Evolutionary conservation across 1,140 invertebrate genomes (phyloP), one percentile per base, ranked within the genome.

Genomic region (Steinernema khuongi): DNA sequence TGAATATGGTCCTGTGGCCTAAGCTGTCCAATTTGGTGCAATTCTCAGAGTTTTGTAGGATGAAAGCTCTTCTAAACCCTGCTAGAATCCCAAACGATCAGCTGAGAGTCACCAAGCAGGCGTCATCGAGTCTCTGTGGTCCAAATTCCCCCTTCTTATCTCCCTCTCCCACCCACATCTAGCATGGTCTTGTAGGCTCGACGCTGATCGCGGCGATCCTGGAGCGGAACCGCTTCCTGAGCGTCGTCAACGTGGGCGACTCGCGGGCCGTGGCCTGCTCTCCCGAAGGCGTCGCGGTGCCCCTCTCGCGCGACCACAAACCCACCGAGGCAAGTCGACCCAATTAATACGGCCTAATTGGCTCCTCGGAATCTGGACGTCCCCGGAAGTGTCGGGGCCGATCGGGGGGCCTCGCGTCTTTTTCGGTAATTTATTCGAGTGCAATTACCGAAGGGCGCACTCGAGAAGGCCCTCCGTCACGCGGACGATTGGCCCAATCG

Each of bases 201-300:
- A 97, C 94, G 69, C 93, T 93, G 0, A 87, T 97, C 18, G 91
- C 97, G 76, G 94, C 93, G 32, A 85, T 96, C 22, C 86, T 94
- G 74, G 91, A 94, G 86, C 90, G 90, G 31, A 90, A 90, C 78
- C 79, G 81, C 30, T 89, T 90, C 79, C 85, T 97, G 66, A 91
- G 93, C 75, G 93, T 97, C 29, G 94, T 94, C 4, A 97, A 97
- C 89, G 93, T 97, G 30, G 94, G 94, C 7, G 94, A 97, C 86
- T 96, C 94, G 0, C 88, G 94, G 79, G 94, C 93, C 36, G 93
- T 97, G 0, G 93, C 96, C 90, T 95, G 92, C 87, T 93, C 96
- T 87, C 89, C 89, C 43, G 90, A 91, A 84, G 93, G 93, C 18
- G 92, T 91, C 86, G 91, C 91, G 1, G 93, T 96, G 77, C 93